Evolutionary conservation across 2,113 vertebrate species (phyloP).

Genomic region (Phasianus colchicus): DNA sequence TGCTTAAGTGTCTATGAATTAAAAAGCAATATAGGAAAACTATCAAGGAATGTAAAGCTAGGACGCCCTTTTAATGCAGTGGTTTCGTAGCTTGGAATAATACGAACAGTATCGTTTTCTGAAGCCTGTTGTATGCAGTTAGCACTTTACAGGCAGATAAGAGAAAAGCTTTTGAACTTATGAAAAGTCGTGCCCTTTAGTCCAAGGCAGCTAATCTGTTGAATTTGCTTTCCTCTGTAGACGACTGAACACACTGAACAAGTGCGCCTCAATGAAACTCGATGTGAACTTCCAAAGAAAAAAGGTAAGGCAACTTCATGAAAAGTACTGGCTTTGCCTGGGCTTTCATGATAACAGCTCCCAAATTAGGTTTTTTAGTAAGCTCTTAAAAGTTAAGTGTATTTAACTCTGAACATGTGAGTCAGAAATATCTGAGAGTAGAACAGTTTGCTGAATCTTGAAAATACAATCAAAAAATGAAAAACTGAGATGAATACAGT

Average conservation of each 20-base stretch:
- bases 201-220: constrained; percentile 55
- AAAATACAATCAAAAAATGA: not conserved
- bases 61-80: not conserved
- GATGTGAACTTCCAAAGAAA: constrained; percentile 95
- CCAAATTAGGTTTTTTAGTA: not conserved
- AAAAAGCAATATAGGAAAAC: not conserved
- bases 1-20: not conserved
- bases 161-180: constrained; percentile 45
- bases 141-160: constrained; percentile 18
- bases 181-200: constrained; percentile 5
- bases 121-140: not conserved
- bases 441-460: not conserved
- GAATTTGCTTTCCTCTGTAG: constrained; percentile 82
- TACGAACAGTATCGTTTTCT: not conserved
- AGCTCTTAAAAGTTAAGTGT: not conserved
- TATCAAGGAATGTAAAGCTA: not conserved
- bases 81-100: not conserved
- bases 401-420: not conserved
- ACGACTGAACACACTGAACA: constrained; percentile 96
- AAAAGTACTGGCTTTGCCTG: not conserved
- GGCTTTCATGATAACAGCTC: not conserved
- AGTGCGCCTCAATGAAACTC: constrained; percentile 99
- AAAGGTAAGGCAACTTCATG: constrained; percentile 84
- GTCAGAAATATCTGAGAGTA: not conserved
- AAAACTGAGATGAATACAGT: not conserved